Evolutionary conservation across 2,888 invertebrate genomes (phyloP).

Genomic region (Ctenicera cuprea): DNA sequence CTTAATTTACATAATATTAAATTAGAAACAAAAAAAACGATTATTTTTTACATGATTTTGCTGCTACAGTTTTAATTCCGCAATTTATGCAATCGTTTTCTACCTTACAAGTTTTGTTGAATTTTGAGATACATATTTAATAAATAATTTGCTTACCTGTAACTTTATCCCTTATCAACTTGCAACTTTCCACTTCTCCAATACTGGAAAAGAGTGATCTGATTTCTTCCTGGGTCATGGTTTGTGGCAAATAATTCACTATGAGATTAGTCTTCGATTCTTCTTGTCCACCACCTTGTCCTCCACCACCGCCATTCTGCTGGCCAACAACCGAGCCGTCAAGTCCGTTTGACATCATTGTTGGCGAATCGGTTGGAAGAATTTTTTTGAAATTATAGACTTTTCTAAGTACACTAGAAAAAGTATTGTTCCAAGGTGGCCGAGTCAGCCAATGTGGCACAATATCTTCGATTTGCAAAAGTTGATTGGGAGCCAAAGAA

Average conservation of each 20-base stretch:
- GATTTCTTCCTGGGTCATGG: constrained; percentile 99
- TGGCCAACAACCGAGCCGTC: constrained; percentile 86
- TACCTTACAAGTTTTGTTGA: background rate
- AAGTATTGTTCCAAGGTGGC: constrained; percentile 28
- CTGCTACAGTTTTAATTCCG: too few relatives aligned
- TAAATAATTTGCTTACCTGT: constrained; percentile 79
- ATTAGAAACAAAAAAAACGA: too few relatives aligned
- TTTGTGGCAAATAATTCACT: constrained; percentile 99
- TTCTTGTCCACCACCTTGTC: constrained; percentile 80
- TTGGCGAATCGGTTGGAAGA: constrained; percentile 55
- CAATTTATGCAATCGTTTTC: too few relatives aligned
- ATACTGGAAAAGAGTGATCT: constrained; percentile 98
- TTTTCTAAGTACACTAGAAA: constrained; percentile 42
- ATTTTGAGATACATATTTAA: background rate
- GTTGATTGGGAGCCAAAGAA: constrained; percentile 23
- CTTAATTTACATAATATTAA: too few relatives aligned
- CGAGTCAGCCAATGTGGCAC: constrained; percentile 29
- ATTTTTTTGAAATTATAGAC: constrained; percentile 49
- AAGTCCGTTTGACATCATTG: constrained; percentile 89
- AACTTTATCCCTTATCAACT: constrained; percentile 98
- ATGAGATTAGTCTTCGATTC: constrained; percentile 99
- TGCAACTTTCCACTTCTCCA: constrained; percentile 99
- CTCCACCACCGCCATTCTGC: constrained; percentile 85
- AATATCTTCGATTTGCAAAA: constrained; percentile 21
- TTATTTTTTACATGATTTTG: too few relatives aligned